Base-by-base conservation (phyloP, 2,113 vertebrate genomes). In the Hystrix brachyura region DNA sequence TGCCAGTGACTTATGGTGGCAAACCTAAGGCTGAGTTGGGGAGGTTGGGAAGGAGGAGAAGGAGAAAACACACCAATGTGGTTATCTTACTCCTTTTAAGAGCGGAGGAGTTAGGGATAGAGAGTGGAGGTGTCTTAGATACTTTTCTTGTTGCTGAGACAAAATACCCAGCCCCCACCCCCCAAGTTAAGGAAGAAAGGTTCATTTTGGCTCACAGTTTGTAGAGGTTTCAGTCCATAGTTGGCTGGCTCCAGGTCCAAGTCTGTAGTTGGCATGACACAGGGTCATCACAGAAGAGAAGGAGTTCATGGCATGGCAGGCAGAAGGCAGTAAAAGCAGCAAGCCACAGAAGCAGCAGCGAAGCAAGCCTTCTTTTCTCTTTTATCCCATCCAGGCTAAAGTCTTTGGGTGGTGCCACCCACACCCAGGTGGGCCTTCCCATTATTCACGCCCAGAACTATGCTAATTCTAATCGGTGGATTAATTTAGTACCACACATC, bases 71-170 rank as follows among this genome's bases (percentile, higher is more conserved):
- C 29, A 81, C 38, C 2, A 4, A 19, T 53, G 17, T 85, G 32
- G 87, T 88, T 87, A 78, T 87, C 82, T 94, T 43, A 34, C 1
- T 60, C 34, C 17, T 4, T 83, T 71, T 62, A 86, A 96, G 79
- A 72, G 57, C 55, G 62, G 57, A 95, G 23, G 19, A 82, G 18
- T 95, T 69, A 65, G 85, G 46, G 64, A 25, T 48, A 76, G 74
- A 38, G 10, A 62, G 13, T 72, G 12, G 65, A 6, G 7, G 25
- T 18, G 34, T 69, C 34, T 34, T 67, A 69, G 34, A n/a, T 69
- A n/a, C 15, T n/a, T n/a, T n/a, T 69, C 15, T 69, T 2, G 2
- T 69, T 69, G 34, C 67, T 38, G 34, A 69, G 67, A 69, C 46
- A 76, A 74, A 76, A 48, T 78, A 51, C 25, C 25, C 7, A 13